A percentile compares a stretch with the other conserved stretches of the same genome.
These are phyloP conservation scores for Catostomus latipinnis DNA, from an alignment of 2,797 vertebrate species.

Conservation along the genomic window DNA sequence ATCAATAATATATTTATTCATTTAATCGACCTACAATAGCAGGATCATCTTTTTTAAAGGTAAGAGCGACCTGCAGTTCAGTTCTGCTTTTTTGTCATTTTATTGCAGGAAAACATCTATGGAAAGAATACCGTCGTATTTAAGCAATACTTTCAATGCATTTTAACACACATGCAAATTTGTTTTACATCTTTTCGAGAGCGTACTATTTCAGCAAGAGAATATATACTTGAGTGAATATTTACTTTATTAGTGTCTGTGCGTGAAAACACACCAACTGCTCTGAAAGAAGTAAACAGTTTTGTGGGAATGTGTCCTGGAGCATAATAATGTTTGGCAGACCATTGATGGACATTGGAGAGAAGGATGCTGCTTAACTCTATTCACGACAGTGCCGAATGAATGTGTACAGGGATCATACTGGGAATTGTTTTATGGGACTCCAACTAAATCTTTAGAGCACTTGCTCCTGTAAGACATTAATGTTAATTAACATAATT, in stretches of 20 bases:
- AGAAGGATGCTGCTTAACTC: not conserved
- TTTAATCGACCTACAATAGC: conserved; percentile 49
- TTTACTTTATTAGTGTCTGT: not conserved
- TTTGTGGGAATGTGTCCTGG: not conserved
- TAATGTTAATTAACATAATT: too few species aligned
- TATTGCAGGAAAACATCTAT: conserved; percentile 49
- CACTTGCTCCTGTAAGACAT: too few species aligned
- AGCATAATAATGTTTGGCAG: not conserved
- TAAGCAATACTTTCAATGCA: not conserved
- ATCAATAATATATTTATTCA: conserved; percentile 46
- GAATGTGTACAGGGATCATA: not conserved
- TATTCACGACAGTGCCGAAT: not conserved
- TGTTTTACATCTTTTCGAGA: not conserved
- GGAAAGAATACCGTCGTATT: not conserved
- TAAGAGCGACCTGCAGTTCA: conserved; percentile 69
- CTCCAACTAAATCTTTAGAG: too few species aligned
- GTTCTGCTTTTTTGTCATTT: conserved; percentile 48
- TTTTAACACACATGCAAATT: not conserved
- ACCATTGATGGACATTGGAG: not conserved
- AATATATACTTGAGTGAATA: not conserved
- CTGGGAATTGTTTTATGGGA: not conserved
- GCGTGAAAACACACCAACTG: not conserved
- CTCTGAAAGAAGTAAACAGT: not conserved
- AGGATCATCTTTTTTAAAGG: conserved; percentile 68
- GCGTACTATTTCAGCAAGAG: not conserved